phyloP scores from a whole-genome alignment of 2,888 invertebrate species.

The Lomographa bimaculata region DNA sequence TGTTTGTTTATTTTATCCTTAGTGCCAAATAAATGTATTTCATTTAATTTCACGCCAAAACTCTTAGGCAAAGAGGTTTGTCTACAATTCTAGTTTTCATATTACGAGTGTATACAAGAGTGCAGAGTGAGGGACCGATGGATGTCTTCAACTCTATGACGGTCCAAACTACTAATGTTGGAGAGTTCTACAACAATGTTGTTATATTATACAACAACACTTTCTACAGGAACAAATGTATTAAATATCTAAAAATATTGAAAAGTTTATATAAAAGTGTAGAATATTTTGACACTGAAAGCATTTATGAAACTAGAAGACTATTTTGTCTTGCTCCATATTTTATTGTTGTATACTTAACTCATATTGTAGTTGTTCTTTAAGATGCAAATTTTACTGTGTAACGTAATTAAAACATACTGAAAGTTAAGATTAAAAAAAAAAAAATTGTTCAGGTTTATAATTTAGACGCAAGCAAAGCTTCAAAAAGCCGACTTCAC shows the following conservation, averaged over 20 bases:
- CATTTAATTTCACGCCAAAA: too few species aligned
- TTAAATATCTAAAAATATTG: constrained; percentile 83
- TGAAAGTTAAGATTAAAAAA: constrained; percentile 57
- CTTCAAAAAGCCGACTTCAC: too few species aligned
- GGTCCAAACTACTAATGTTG: constrained; percentile 66
- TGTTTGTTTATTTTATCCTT: too few species aligned
- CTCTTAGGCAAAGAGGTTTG: too few species aligned
- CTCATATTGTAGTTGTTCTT: constrained; percentile 48
- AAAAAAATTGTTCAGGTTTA: too few species aligned
- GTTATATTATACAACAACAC: constrained; percentile 75
- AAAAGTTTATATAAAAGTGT: constrained; percentile 54
- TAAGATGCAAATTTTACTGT: constrained; percentile 38
- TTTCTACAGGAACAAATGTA: constrained; percentile 75
- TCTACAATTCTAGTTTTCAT: constrained; percentile 54
- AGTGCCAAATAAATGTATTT: too few species aligned
- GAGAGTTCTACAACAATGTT: constrained; percentile 69
- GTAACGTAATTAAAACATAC: constrained; percentile 44
- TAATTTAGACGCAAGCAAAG: too few species aligned
- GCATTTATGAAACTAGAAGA: constrained; percentile 38
- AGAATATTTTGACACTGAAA: constrained; percentile 22
- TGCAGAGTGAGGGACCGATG: constrained; percentile 44
- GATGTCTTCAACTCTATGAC: constrained; percentile 65
- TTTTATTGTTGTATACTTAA: constrained; percentile 44
- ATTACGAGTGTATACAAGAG: constrained; percentile 54
- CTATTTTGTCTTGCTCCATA: constrained; percentile 42